Evolutionary conservation across 2,797 vertebrate species (phyloP).

Genomic region (Rhynchonycteris naso): DNA sequence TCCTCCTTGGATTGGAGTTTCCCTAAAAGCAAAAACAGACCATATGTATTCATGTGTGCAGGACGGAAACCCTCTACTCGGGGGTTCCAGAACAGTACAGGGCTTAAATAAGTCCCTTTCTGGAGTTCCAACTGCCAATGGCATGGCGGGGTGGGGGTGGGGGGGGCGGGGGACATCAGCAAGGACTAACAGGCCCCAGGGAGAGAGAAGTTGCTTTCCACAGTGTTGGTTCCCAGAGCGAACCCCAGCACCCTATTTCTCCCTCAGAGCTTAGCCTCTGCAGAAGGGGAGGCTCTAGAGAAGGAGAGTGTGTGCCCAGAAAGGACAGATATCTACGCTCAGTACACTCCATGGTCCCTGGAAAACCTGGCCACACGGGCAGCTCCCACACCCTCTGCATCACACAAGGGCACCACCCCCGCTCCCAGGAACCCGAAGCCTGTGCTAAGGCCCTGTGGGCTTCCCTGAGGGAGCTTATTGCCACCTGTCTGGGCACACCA

Average conservation of each 20-base stretch:
- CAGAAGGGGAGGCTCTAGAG: too few relatives aligned
- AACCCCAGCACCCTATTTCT: background rate
- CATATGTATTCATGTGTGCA: accelerated
- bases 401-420: background rate
- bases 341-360: background rate
- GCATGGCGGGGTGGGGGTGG: background rate
- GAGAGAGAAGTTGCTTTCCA: background rate
- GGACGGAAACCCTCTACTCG: accelerated
- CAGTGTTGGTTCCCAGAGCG: background rate
- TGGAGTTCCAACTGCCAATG: background rate
- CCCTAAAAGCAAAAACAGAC: accelerated
- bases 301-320: accelerated
- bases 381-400: background rate
- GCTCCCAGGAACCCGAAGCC: background rate
- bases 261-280: background rate
- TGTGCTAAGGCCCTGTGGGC: background rate
- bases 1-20: background rate
- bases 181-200: background rate
- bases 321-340: background rate
- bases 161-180: background rate
- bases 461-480: constrained; percentile 67
- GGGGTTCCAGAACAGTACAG: background rate
- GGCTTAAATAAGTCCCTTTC: background rate
- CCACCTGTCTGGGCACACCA: constrained; percentile 77
- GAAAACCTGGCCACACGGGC: background rate